Base-by-base conservation (phyloP, 2,888 invertebrate species). In the Marronus borbonicus region DNA sequence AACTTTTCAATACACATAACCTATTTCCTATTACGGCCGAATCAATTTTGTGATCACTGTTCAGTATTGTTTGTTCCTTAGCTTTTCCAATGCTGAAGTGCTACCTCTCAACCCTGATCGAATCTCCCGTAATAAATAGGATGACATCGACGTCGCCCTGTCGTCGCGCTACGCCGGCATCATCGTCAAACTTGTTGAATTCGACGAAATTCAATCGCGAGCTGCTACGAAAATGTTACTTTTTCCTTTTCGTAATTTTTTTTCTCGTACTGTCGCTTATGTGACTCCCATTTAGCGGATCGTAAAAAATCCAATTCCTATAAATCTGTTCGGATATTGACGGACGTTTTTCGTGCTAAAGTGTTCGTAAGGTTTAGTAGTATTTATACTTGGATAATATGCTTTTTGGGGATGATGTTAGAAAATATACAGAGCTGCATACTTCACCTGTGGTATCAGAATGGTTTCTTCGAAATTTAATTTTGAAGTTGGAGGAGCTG, bases 251-350 rank as follows among this genome's bases (percentile, higher is more conserved):
- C 52, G 58, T 14, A 58, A 39, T 14, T 58, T 60, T 12, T 58
- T 68, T 49, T 49, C 24, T 24, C 24, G 14, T 60, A 58, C 58
- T 20, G 58, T 58, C 31, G 55, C 36, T 10, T 24, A 39, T 24
- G 24, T 44, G 58, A 39, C 60, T 72, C 10, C 72, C 24, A 72
- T 72, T 39, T 72, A 72, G 20, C 60, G 39, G 3, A 24, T 60
- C 72, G 72, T 58, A 72, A 72, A 72, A 70, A 39, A 72, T 72
- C 60, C 60, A 72, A 72, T 72, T 39, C 60, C 44, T 58, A 12
- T 44, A 60, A 60, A 58, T 60, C 39, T 24, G 39, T 17, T 20
- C 72, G 20, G 20, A 52, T 52, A 72, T 72, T 72, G 72, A 72
- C 72, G 58, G 17, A 72, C 39, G 58, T 55, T 39, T 12, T 39